Evolutionary conservation across 2,888 invertebrate genomes (phyloP).

Genomic region (Nasonia oneida): DNA sequence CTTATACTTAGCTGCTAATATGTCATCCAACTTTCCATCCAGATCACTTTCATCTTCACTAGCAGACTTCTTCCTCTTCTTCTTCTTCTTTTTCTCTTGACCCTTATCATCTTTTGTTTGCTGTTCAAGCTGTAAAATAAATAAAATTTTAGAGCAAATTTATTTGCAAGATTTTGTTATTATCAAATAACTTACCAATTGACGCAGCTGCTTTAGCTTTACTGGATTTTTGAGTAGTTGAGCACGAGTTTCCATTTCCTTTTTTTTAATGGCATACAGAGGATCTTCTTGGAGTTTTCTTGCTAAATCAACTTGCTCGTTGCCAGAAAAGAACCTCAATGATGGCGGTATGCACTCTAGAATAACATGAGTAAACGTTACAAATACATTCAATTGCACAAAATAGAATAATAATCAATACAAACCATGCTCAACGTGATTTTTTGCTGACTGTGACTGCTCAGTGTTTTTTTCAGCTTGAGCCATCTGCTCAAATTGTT

Average conservation of each 20-base stretch:
- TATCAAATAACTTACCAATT: slow-evolving; percentile 83
- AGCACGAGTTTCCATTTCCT: slow-evolving; percentile 92
- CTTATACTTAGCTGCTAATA: slow-evolving; percentile 86
- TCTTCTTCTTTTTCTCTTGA: slow-evolving; percentile 71
- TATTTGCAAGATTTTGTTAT: slow-evolving; percentile 34
- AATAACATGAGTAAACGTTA: slow-evolving; percentile 63
- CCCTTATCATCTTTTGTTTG: slow-evolving; percentile 78
- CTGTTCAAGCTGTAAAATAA: slow-evolving; percentile 78
- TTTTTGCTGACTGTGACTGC: slow-evolving; percentile 80
- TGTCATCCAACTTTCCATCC: slow-evolving; percentile 83
- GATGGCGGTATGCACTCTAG: slow-evolving; percentile 88
- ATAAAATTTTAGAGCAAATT: slow-evolving; percentile 33
- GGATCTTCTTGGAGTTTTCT: slow-evolving; percentile 97
- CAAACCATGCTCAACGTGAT: slow-evolving; percentile 84
- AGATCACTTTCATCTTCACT: slow-evolving; percentile 66
- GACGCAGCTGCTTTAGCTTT: slow-evolving; percentile 91
- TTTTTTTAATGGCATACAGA: slow-evolving; percentile 91
- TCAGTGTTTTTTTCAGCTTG: slow-evolving; percentile 81
- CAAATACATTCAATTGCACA: neutral
- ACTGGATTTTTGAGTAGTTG: slow-evolving; percentile 95
- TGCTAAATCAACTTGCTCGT: slow-evolving; percentile 90
- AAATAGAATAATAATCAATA: neutral
- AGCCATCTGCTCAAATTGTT: slow-evolving; percentile 86
- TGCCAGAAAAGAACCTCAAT: slow-evolving; percentile 81
- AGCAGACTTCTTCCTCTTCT: slow-evolving; percentile 34